phyloP scores from a whole-genome alignment of 2,888 invertebrate species.

The Teleiodes luculella region DNA sequence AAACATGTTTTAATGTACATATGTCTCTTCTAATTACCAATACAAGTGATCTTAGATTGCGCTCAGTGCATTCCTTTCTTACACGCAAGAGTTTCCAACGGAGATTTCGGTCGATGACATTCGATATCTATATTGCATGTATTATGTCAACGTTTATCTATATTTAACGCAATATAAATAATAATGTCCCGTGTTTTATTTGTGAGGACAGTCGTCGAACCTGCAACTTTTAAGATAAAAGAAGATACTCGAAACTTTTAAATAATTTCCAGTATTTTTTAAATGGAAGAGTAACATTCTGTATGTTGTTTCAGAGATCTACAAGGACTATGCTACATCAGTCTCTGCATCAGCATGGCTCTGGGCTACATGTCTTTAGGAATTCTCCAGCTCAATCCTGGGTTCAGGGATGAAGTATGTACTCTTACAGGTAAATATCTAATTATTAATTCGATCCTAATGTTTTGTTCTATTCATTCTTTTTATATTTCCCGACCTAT shows the following conservation, averaged over 20 bases:
- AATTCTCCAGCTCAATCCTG: constrained; percentile 72
- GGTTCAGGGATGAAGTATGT: constrained; percentile 62
- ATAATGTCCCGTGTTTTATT: too few species aligned
- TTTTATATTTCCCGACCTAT: neutral
- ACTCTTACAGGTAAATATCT: constrained; percentile 62
- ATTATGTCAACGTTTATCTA: too few species aligned
- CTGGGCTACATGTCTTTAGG: constrained; percentile 78
- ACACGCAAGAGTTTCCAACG: too few species aligned
- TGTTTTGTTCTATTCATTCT: neutral
- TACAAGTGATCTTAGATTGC: neutral
- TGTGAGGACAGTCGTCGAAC: too few species aligned
- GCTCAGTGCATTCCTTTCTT: neutral
- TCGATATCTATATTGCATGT: too few species aligned
- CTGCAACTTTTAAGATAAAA: too few species aligned
- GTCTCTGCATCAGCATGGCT: constrained; percentile 78
- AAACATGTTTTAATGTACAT: too few species aligned
- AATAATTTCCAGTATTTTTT: neutral
- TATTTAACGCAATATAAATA: too few species aligned
- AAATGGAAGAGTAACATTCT: neutral
- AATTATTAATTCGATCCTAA: neutral
- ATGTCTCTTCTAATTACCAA: too few species aligned
- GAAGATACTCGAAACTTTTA: too few species aligned
- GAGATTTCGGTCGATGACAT: too few species aligned
- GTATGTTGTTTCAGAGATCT: constrained; percentile 63
- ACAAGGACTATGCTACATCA: constrained; percentile 82